phyloP scores from a whole-genome alignment of 2,113 vertebrate genomes.

The Festucalex cinctus region DNA sequence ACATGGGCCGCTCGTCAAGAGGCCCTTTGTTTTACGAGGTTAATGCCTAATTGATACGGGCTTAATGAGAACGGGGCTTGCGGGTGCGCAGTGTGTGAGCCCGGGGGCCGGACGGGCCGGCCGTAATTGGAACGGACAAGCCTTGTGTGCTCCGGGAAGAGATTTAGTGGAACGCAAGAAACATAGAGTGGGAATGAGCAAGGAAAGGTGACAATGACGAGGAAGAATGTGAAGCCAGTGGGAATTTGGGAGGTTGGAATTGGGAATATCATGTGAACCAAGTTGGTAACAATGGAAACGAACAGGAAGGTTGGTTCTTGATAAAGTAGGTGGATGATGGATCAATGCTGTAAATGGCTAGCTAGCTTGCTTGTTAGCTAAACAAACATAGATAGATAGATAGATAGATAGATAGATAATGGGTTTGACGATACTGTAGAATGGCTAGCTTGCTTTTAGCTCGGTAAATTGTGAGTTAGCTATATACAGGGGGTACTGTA shows the following conservation, averaged over 20 bases:
- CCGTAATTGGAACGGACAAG: conserved; percentile 73
- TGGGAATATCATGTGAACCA: conserved; percentile 44
- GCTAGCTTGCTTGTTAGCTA: no score
- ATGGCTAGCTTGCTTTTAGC: no score
- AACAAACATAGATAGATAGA: no score
- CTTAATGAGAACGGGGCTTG: conserved; percentile 64
- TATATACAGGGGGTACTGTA: no score
- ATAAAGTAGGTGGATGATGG: no score
- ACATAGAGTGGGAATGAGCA: conserved; percentile 46
- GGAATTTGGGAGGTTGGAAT: conserved; percentile 33
- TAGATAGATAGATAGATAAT: no score
- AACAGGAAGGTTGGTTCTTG: not conserved
- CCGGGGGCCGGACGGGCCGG: conserved; percentile 41
- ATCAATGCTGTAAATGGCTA: no score
- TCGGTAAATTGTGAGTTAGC: no score
- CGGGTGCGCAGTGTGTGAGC: conserved; percentile 54
- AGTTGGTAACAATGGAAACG: conserved; percentile 23
- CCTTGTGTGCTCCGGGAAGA: conserved; percentile 63
- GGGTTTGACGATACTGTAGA: no score
- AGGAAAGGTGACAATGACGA: conserved; percentile 56
- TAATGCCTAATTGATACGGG: conserved; percentile 73
- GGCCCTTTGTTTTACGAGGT: conserved; percentile 70
- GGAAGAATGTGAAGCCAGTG: conserved; percentile 50
- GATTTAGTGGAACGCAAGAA: conserved; percentile 63
- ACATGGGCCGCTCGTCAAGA: conserved; percentile 57